Base-by-base conservation (phyloP, 2,113 vertebrate genomes). In the Percina caprodes region DNA sequence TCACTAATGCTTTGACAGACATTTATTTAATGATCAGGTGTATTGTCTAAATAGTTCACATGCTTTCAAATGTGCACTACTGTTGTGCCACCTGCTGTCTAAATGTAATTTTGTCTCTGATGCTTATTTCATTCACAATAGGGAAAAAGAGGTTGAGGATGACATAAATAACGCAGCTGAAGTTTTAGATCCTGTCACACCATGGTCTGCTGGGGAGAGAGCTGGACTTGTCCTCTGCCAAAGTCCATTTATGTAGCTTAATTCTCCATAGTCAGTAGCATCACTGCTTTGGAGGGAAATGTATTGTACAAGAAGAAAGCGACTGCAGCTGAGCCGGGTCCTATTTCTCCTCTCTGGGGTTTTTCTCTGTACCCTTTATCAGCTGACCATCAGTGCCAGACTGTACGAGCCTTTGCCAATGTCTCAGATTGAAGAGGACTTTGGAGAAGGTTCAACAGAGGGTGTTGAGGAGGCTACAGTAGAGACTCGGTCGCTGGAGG, bases 271-370 rank as follows among this genome's bases (percentile, higher is more conserved):
- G 74, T 68, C 69, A 82, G 63, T 59, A 42, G 69, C 48, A 56
- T 68, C 54, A 77, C 66, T 69, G 54, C 78, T 69, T 80, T 51
- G 46, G 73, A 75, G 69, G 63, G 94, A 82, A 79, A 98, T 97
- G 96, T 88, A 92, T 92, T 93, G 95, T 59, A 92, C 92, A 67
- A 82, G 89, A 86, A 96, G 95, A 73, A 96, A 95, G 80, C 87
- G 95, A 77, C 95, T 97, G 81, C 95, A 89, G 2, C 85, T 95
- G 92, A 96, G 94, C 70, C 80, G 96, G 77, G 87, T 98, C 42
- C 68, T 99, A 58, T 97, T 99, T 87, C 91, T 98, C 13, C 81
- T 98, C 56, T 94, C 95, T 30, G 86, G 92, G 16, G 78, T 98
- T 86, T 88, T 97, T 86, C 77, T 96, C 10, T 94, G 96, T 48